Evolutionary conservation across 2,113 vertebrate genomes (phyloP).

Genomic region (Nerophis lumbriciformis): DNA sequence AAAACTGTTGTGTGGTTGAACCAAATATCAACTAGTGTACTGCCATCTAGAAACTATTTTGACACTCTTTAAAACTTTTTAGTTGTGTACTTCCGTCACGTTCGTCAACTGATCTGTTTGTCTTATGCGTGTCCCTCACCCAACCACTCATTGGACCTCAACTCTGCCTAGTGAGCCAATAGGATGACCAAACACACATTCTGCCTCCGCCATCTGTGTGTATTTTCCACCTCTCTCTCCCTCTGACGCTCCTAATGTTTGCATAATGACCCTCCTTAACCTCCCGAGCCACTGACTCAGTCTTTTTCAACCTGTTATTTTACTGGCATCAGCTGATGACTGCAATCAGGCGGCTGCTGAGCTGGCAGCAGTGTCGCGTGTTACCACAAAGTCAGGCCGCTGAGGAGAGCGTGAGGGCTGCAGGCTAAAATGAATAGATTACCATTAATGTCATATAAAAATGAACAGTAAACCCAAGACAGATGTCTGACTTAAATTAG

Average conservation of each 20-base stretch:
- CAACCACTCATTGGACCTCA: slow-evolving; percentile 40
- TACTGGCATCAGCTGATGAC: slow-evolving; percentile 13
- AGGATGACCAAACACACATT: slow-evolving; percentile 21
- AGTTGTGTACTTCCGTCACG: slow-evolving; percentile 5
- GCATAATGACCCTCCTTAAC: slow-evolving; percentile 2
- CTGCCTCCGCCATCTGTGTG: slow-evolving; percentile 17
- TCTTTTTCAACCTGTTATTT: slow-evolving; percentile 19
- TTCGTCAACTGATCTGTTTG: slow-evolving; percentile 44
- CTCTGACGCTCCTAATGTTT: slow-evolving; percentile 1
- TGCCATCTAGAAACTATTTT: background rate
- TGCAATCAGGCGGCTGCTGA: slow-evolving; percentile 28
- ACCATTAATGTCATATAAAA: background rate
- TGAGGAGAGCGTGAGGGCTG: background rate
- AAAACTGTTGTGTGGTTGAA: background rate
- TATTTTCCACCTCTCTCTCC: slow-evolving; percentile 5
- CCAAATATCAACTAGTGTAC: background rate
- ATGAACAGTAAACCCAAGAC: background rate
- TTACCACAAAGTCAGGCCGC: background rate
- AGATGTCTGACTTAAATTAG: no score
- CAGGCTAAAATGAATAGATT: slow-evolving; percentile 3
- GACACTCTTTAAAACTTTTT: background rate
- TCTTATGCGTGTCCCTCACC: slow-evolving; percentile 35
- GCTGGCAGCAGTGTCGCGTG: slow-evolving; percentile 16
- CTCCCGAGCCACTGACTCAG: slow-evolving; percentile 8
- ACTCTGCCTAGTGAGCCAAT: slow-evolving; percentile 38